Evolutionary conservation across 2,113 vertebrate species (phyloP), one percentile per base, ranked within the genome.

Genomic region (Epinephelus moara): DNA sequence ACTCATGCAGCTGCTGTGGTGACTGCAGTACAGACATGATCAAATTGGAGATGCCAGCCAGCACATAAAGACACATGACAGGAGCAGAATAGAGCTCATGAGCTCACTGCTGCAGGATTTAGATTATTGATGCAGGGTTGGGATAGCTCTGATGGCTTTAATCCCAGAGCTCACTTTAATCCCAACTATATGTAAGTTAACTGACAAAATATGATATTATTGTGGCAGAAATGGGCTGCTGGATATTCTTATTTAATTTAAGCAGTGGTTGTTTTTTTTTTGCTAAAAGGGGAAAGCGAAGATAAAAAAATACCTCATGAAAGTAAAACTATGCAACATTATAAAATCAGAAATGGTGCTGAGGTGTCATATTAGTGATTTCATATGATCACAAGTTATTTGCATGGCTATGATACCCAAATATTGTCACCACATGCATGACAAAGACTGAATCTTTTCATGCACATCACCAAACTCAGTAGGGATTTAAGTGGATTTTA

Each of bases 1-100:
- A 56, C 73, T 70, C 27, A 53, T 69, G 71, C 56, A 82, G 84
- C 82, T 75, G 75, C 75, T 42, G 73, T 62, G 70, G 78, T 49
- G 61, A 69, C 88, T 79, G 85, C 59, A 73, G 81, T 10, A 23
- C 72, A 85, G 71, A 72, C 80, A 60, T 23, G 70, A 80, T 86
- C 78, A 56, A 10, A 74, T 55, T 55, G 78, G 60, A 81, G 76
- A 71, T 49, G 30, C 23, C 69, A 74, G 25, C 13, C 25, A 12
- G 62, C 71, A 81, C 30, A 72, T 42, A 18, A 53, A 62, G 49
- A 83, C 64, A 61, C 78, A 45, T 49, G 78, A 63, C 82, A 84
- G 69, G 50, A n/a, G 53, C 47, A 61, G 68, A 1, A 13, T 0
- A 1, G 30, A 37, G 70, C 62, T 70, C 25, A 71, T 21, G 53